These are phyloP conservation scores for Quadroppia sp. DNA, from an alignment of 2,888 invertebrate species.

Conservation along the genomic window DNA sequence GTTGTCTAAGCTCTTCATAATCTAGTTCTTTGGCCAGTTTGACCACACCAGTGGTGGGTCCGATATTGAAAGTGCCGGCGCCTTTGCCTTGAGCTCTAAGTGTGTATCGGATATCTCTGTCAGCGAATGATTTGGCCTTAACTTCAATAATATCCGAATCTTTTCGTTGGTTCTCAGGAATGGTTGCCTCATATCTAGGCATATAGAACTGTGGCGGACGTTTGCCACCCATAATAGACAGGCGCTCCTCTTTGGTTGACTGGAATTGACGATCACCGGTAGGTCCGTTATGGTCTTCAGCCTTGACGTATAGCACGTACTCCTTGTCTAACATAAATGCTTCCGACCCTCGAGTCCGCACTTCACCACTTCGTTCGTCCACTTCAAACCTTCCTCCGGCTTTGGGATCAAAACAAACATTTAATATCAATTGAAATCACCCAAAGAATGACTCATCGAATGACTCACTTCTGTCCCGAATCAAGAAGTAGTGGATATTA, in stretches of 20 bases:
- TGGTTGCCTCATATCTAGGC: slow-evolving; percentile 88
- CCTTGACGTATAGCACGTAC: slow-evolving; percentile 91
- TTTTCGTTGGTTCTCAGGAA: slow-evolving; percentile 93
- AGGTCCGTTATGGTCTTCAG: slow-evolving; percentile 89
- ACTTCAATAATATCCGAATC: slow-evolving; percentile 95
- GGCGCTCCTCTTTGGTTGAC: slow-evolving; percentile 81
- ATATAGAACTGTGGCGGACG: slow-evolving; percentile 96
- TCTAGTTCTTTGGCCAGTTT: slow-evolving; percentile 92
- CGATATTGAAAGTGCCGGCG: slow-evolving; percentile 91
- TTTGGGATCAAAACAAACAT: slow-evolving; percentile 49
- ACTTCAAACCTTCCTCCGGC: slow-evolving; percentile 71
- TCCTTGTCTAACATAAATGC: slow-evolving; percentile 93
- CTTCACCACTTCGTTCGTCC: slow-evolving; percentile 85
- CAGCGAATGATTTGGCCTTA: slow-evolving; percentile 95
- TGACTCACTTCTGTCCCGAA: slow-evolving; percentile 70
- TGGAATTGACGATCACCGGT: slow-evolving; percentile 85
- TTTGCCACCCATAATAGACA: slow-evolving; percentile 95
- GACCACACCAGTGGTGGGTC: slow-evolving; percentile 87
- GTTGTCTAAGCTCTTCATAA: slow-evolving; percentile 91
- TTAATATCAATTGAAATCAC: background rate
- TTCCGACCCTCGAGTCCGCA: slow-evolving; percentile 82
- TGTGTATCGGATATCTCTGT: slow-evolving; percentile 92
- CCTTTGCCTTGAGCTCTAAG: slow-evolving; percentile 92
- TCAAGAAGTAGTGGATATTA: slow-evolving; percentile 92
- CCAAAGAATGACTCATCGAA: background rate